A percentile compares a stretch with the other conserved stretches of the same genome.
phyloP scores from a whole-genome alignment of 2,797 vertebrate genomes.

The Pipistrellus kuhlii region DNA sequence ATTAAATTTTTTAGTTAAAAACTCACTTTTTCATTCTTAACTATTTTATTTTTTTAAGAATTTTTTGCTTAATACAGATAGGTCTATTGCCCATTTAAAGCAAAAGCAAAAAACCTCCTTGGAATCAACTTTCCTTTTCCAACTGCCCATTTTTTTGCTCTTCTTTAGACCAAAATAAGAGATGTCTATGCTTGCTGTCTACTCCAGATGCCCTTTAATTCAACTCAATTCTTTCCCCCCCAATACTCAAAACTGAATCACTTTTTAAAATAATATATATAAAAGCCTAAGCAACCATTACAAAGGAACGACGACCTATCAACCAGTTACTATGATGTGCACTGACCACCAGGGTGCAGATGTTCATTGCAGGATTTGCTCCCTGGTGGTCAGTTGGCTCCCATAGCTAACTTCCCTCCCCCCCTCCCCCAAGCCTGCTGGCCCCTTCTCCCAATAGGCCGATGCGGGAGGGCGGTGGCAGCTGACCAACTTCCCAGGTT shows the following conservation, averaged over 20 bases:
- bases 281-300: no score
- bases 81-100: background rate
- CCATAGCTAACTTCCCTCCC: no score
- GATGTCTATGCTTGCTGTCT: constrained; percentile 40
- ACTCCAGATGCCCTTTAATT: background rate
- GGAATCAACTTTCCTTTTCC: background rate
- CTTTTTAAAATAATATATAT: background rate
- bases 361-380: no score
- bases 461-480: no score
- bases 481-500: no score
- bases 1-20: background rate
- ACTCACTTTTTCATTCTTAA: background rate
- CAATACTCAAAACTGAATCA: background rate
- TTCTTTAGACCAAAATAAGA: background rate
- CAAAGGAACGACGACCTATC: no score
- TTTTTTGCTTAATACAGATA: constrained; percentile 18
- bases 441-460: no score
- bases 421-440: no score
- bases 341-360: no score
- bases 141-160: constrained; percentile 3
- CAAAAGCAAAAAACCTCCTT: background rate
- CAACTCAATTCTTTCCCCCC: background rate
- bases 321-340: no score
- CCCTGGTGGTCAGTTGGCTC: no score
- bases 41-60: background rate